phyloP scores from a whole-genome alignment of 2,797 vertebrate genomes.

The Anabas testudineus region DNA sequence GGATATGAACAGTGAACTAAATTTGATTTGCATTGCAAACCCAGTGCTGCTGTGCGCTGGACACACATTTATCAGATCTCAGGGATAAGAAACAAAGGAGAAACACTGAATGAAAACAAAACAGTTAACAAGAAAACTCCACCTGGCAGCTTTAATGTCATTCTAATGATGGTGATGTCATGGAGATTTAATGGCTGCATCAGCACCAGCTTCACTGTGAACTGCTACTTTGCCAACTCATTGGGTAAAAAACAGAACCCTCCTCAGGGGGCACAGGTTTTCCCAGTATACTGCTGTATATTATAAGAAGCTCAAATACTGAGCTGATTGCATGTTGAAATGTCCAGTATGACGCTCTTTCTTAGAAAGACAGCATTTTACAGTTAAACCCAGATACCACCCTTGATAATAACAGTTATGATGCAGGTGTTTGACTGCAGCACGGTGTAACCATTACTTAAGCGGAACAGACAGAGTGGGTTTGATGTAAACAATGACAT shows the following conservation, averaged over 20 bases:
- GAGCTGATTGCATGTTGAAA: not conserved
- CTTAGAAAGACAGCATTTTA: not conserved
- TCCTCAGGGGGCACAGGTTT: not conserved
- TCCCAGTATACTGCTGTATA: not conserved
- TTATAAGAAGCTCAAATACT: not conserved
- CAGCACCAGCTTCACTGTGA: no score
- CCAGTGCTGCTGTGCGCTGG: no score
- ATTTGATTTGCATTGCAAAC: no score
- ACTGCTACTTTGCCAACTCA: no score
- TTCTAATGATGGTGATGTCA: not conserved
- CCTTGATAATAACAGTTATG: not conserved
- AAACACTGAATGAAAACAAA: not conserved
- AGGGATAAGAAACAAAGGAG: no score
- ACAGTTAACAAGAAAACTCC: not conserved
- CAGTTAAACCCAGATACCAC: not conserved
- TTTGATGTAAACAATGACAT: constrained; percentile 34
- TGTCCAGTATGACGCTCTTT: not conserved
- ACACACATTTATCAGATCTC: not conserved
- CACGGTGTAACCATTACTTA: constrained; percentile 11
- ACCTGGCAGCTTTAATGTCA: not conserved
- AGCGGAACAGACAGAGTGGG: constrained; percentile 2
- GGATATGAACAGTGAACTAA: not conserved
- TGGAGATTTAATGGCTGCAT: constrained; percentile 1
- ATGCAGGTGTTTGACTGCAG: constrained; percentile 32
- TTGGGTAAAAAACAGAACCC: not conserved